Evolutionary conservation across 2,113 vertebrate genomes (phyloP), one percentile per base, ranked within the genome.

Genomic region (Rousettus leschenaultii): DNA sequence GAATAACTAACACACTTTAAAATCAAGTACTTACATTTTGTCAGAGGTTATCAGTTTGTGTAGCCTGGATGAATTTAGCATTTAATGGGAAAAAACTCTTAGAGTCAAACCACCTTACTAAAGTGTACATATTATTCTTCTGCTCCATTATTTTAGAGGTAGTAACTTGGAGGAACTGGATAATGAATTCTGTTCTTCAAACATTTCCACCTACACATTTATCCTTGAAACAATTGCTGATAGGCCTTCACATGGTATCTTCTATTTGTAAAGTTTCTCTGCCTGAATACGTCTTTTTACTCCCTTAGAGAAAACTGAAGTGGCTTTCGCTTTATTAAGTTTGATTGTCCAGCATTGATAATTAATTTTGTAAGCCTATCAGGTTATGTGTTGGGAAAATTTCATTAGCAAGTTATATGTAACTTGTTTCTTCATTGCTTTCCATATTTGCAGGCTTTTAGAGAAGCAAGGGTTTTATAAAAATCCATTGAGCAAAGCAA

Each of bases 331-430:
- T 89, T 85, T 86, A 91, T 96, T 96, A 96, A 94, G 53, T 92
- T 97, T 93, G 75, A 95, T 94, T 70, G 86, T 96, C 65, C 68
- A 43, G 74, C 79, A 84, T 40, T 70, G 86, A 63, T 88, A 93
- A 96, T 96, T 96, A 96, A 86, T 94, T 96, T 90, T 95, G 86
- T 90, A 91, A 82, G 66, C 70, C 90, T 91, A 43, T 94, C 78
- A 66, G 73, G 73, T 80, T 92, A n/a, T 22, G 38, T 65, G 45
- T 61, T 94, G 53, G 53, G 78, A 63, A 57, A 48, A 77, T 96
- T 95, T 96, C 95, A 95, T 96, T 94, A 97, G 78, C 90, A 94
- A 95, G 77, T 97, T 79, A 96, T 93, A 86, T 80, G 55, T 86
- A 94, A 93, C 91, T 94, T 82, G 0, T 95, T 95, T 97, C 70